These are phyloP conservation scores for Pharmacophagus antenor DNA, from an alignment of 2,888 invertebrate genomes.

Conservation along the genomic window DNA sequence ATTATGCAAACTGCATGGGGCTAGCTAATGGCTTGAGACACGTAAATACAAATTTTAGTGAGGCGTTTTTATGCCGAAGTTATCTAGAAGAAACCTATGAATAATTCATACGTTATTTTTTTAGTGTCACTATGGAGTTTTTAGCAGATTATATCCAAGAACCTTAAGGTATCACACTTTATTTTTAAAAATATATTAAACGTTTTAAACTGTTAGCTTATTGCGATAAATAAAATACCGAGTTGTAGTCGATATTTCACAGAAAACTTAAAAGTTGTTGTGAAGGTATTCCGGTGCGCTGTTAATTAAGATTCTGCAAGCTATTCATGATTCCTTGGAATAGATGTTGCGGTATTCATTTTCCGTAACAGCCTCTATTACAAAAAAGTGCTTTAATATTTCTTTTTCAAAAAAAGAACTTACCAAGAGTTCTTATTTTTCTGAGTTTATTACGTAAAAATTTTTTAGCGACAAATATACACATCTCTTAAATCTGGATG, in stretches of 20 bases:
- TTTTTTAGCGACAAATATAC: too few species aligned
- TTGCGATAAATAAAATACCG: too few species aligned
- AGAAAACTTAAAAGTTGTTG: too few species aligned
- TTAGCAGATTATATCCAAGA: background rate
- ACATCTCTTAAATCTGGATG: too few species aligned
- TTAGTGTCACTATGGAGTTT: background rate
- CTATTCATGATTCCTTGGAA: background rate
- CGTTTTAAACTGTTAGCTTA: too few species aligned
- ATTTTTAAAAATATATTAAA: background rate
- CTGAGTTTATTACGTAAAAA: too few species aligned
- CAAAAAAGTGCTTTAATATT: too few species aligned
- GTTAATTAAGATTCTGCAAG: too few species aligned
- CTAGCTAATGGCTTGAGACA: constrained; percentile 43
- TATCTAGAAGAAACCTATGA: constrained; percentile 24
- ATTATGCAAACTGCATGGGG: constrained; percentile 43
- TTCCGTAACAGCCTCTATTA: background rate
- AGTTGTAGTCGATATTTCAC: too few species aligned
- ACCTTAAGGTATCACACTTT: background rate
- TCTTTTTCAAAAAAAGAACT: too few species aligned
- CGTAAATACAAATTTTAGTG: constrained; percentile 40
- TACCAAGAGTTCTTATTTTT: too few species aligned
- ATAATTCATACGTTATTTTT: constrained; percentile 14
- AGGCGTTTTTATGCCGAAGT: constrained; percentile 39
- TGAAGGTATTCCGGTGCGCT: too few species aligned
- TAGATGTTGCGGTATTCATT: background rate